Evolutionary conservation across 2,888 invertebrate species (phyloP).

Genomic region (Stratiomys singularior): DNA sequence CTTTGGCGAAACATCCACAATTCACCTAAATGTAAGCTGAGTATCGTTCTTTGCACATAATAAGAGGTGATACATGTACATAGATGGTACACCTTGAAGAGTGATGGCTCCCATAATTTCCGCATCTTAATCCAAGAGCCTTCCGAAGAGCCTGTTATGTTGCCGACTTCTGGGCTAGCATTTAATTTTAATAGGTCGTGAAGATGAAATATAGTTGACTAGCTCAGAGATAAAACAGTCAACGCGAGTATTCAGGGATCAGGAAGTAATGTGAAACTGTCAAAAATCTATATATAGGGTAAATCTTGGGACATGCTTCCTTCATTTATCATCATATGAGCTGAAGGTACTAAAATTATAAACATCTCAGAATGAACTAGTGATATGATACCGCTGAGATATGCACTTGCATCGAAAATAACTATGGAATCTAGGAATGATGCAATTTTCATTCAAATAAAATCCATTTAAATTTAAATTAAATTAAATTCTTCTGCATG

Average conservation of each 20-base stretch:
- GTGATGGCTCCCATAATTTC: slow-evolving; percentile 20
- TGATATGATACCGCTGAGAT: too few relatives aligned
- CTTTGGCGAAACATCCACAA: not conserved
- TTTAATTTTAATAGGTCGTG: slow-evolving; percentile 10
- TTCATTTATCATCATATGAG: too few relatives aligned
- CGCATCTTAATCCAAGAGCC: slow-evolving; percentile 18
- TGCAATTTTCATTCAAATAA: too few relatives aligned
- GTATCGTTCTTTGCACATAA: not conserved
- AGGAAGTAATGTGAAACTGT: not conserved
- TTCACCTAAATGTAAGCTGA: not conserved
- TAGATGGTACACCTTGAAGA: slow-evolving; percentile 17
- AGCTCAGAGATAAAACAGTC: not conserved
- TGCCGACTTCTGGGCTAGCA: not conserved
- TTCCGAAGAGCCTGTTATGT: not conserved
- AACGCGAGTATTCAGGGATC: not conserved
- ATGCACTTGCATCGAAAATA: too few relatives aligned
- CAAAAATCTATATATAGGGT: not conserved
- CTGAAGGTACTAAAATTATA: too few relatives aligned
- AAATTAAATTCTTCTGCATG: too few relatives aligned
- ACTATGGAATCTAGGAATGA: too few relatives aligned
- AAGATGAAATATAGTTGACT: slow-evolving; percentile 12
- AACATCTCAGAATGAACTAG: too few relatives aligned
- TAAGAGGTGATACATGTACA: not conserved
- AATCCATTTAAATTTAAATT: too few relatives aligned
- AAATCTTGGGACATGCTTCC: too few relatives aligned